phyloP scores from a whole-genome alignment of 2,888 invertebrate genomes.

The Malacosoma neustria region DNA sequence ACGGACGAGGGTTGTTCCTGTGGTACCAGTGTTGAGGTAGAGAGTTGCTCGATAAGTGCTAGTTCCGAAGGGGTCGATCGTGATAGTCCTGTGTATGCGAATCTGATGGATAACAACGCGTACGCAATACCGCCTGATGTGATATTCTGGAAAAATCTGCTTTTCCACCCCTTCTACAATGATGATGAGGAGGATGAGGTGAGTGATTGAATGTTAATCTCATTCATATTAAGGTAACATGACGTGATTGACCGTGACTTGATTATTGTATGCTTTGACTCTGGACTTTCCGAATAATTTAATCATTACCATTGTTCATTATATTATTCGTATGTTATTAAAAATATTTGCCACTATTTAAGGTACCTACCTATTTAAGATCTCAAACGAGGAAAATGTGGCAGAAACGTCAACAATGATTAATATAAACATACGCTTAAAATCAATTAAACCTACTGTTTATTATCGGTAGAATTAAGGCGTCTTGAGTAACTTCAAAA shows the following conservation, averaged over 20 bases:
- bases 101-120: constrained; percentile 61
- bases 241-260: background rate
- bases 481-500: no score
- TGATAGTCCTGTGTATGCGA: constrained; percentile 64
- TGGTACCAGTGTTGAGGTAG: constrained; percentile 63
- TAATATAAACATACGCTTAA: no score
- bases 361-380: no score
- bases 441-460: no score
- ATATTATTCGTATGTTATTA: no score
- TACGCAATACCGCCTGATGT: constrained; percentile 67
- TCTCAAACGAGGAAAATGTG: no score
- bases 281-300: no score
- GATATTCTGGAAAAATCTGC: constrained; percentile 67
- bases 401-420: no score
- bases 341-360: no score
- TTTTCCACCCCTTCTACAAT: constrained; percentile 63
- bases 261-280: no score
- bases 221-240: background rate
- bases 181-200: constrained; percentile 75
- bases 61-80: constrained; percentile 55
- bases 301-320: no score
- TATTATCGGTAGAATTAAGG: no score
- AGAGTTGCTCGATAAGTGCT: constrained; percentile 61
- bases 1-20: constrained; percentile 65
- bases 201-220: constrained; percentile 20